Conservation (phyloP, 1,140 invertebrate species). For the Listronotus bonariensis region DNA sequence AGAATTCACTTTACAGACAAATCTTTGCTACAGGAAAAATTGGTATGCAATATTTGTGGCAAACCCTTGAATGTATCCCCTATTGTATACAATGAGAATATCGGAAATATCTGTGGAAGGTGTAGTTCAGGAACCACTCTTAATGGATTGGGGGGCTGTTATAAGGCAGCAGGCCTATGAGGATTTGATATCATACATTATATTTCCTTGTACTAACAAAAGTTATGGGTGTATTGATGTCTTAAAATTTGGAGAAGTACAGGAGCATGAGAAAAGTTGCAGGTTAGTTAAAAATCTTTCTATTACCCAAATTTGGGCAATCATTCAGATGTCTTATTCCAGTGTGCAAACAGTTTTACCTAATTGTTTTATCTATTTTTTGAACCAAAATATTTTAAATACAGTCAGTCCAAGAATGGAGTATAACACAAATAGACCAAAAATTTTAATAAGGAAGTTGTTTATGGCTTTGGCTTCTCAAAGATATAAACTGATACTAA, state of each 20-base stretch:
- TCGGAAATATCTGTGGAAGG: constrained; percentile 33
- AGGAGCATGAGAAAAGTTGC: constrained; percentile 35
- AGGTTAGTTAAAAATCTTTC: constrained; percentile 5
- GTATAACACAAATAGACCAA: no score
- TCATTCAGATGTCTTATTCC: no score
- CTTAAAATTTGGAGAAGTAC: constrained; percentile 23
- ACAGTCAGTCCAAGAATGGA: no score
- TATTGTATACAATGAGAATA: constrained; percentile 22
- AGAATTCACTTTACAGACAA: constrained; percentile 26
- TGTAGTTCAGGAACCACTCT: background rate
- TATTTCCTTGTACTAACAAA: constrained; percentile 37
- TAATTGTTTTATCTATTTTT: no score
- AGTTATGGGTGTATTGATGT: constrained; percentile 25
- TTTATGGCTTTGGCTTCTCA: no score
- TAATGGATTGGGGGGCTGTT: constrained; percentile 5
- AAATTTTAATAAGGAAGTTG: no score
- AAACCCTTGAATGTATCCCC: constrained; percentile 32
- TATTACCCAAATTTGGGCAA: no score
- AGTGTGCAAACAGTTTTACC: no score
- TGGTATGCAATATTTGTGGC: constrained; percentile 26
- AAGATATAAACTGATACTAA: no score
- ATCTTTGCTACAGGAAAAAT: constrained; percentile 12
- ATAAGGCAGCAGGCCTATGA: constrained; percentile 32
- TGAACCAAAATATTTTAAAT: no score
- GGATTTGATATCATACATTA: constrained; percentile 16